Evolutionary conservation across 2,797 vertebrate species (phyloP).

Genomic region (Mastacembelus armatus): DNA sequence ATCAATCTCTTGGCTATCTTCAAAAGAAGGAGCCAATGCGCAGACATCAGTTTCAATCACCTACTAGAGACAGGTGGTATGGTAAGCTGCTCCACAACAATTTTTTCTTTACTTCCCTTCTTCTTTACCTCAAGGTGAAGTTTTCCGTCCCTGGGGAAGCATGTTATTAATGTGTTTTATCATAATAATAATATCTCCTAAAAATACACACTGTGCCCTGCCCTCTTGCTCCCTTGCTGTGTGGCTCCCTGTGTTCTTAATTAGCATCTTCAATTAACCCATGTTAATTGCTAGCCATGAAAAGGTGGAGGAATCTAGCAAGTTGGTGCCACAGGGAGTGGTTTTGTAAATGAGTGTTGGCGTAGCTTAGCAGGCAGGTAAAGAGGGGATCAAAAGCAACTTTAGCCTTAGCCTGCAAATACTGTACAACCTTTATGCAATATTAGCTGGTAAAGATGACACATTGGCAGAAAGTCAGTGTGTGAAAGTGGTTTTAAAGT

Average conservation of each 20-base stretch:
- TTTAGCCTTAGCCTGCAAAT: constrained; percentile 45
- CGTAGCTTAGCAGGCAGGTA: constrained; percentile 33
- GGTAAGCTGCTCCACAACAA: constrained; percentile 72
- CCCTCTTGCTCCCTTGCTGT: constrained; percentile 80
- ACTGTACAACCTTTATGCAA: constrained; percentile 24
- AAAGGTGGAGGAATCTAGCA: constrained; percentile 73
- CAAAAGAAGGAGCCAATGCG: constrained; percentile 78
- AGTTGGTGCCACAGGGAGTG: constrained; percentile 63
- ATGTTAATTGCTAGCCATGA: constrained; percentile 74
- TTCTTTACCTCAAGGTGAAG: constrained; percentile 83
- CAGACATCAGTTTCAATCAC: constrained; percentile 86
- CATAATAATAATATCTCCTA: constrained; percentile 81
- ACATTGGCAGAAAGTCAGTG: too few species aligned
- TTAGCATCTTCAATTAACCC: constrained; percentile 88
- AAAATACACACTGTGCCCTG: constrained; percentile 80
- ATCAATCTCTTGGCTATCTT: constrained; percentile 87
- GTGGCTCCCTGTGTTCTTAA: constrained; percentile 80
- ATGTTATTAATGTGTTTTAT: constrained; percentile 83
- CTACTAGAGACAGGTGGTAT: constrained; percentile 75
- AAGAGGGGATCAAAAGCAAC: constrained; percentile 27
- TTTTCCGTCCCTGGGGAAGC: constrained; percentile 70
- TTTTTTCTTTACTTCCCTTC: constrained; percentile 51
- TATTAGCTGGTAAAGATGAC: not conserved
- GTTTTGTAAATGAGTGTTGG: constrained; percentile 69
- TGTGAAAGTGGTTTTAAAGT: constrained; percentile 13